These are phyloP conservation scores for Periophthalmus modestus DNA, from an alignment of 2,113 vertebrate genomes.

Conservation along the genomic window DNA sequence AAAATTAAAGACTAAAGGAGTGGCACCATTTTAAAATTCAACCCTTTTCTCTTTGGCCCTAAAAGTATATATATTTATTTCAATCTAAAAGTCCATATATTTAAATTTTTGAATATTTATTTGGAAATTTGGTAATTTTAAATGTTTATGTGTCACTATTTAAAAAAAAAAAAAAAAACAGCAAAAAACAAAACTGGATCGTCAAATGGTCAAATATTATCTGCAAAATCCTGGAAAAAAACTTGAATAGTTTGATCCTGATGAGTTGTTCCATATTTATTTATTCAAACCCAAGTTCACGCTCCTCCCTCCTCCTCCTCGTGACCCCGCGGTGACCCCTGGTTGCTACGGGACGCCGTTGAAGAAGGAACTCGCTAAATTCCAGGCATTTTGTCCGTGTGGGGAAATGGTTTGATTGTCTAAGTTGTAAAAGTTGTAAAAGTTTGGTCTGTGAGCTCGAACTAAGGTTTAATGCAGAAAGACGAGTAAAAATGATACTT, in stretches of 20 bases:
- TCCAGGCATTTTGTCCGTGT: neutral
- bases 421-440: neutral
- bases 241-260: constrained; percentile 1
- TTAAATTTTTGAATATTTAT: neutral
- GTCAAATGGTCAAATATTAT: neutral
- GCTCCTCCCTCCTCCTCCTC: neutral
- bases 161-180: neutral
- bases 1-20: constrained; percentile 67
- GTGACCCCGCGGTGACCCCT: constrained; percentile 13
- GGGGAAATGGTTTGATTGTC: neutral
- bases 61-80: neutral
- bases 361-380: neutral
- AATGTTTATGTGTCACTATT: neutral
- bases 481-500: neutral
- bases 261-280: neutral
- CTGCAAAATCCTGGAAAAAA: constrained; percentile 7
- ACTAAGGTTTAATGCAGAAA: neutral
- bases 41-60: neutral
- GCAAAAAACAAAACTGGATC: neutral
- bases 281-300: neutral
- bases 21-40: neutral
- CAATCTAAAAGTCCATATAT: neutral
- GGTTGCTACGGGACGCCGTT: constrained; percentile 3
- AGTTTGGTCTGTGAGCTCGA: neutral
- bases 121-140: neutral